Conservation (phyloP, 2,797 vertebrate genomes). For the Scarus forsteni region DNA sequence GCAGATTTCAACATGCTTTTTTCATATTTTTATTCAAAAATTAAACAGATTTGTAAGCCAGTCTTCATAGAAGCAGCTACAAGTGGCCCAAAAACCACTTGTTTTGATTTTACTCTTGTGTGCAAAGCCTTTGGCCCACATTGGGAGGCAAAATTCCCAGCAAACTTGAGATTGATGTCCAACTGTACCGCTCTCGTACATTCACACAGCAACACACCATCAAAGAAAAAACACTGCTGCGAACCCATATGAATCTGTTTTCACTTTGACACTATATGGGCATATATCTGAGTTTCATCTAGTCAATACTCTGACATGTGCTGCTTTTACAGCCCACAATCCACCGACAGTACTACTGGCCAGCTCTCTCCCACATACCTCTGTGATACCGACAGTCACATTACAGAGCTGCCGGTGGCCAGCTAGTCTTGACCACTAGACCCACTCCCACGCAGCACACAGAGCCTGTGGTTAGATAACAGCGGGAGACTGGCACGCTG, state of each 20-base stretch:
- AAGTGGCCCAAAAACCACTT: too few relatives aligned
- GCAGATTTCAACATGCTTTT: too few relatives aligned
- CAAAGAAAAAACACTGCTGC: constrained; percentile 13
- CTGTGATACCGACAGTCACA: constrained; percentile 64
- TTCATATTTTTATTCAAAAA: too few relatives aligned
- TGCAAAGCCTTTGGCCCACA: neutral
- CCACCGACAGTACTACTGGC: constrained; percentile 54
- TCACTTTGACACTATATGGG: constrained; percentile 26
- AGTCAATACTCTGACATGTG: constrained; percentile 68
- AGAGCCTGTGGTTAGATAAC: constrained; percentile 78
- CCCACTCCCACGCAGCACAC: constrained; percentile 75
- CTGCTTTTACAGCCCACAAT: constrained; percentile 70
- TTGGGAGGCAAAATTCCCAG: constrained; percentile 2
- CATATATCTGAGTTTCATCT: constrained; percentile 46
- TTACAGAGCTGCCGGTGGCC: constrained; percentile 66
- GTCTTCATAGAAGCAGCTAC: too few relatives aligned
- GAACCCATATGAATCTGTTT: constrained; percentile 37
- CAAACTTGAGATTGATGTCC: constrained; percentile 3
- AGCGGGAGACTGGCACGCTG: constrained; percentile 73
- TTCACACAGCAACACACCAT: constrained; percentile 21
- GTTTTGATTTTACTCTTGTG: neutral
- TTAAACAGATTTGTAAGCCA: too few relatives aligned
- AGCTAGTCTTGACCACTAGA: constrained; percentile 80
- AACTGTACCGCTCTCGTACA: neutral
- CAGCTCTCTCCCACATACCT: constrained; percentile 78